A percentile compares a stretch with the other conserved stretches of the same genome.
phyloP scores from a whole-genome alignment of 2,113 vertebrate genomes.

The Brachyhypopomus occidentalis region DNA sequence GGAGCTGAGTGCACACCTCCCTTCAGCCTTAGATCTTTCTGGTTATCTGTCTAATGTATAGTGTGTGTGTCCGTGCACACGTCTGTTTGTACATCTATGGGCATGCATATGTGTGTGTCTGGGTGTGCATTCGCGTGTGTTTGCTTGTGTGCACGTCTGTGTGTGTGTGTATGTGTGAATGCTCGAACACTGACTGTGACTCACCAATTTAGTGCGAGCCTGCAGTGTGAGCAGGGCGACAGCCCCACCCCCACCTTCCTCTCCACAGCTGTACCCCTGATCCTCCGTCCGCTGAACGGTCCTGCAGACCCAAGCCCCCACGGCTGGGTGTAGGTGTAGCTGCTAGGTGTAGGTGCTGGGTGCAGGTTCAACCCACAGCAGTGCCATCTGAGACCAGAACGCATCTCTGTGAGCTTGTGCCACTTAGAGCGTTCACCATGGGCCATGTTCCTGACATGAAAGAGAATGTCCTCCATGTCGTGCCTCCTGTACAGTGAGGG shows the following conservation, averaged over 20 bases:
- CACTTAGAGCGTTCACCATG: not conserved
- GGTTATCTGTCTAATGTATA: no score
- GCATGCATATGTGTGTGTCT: slow-evolving; percentile 12
- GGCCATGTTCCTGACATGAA: slow-evolving; percentile 42
- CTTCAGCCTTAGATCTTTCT: no score
- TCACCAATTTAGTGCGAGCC: slow-evolving; percentile 47
- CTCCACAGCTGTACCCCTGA: slow-evolving; percentile 44
- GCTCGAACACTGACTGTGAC: slow-evolving; percentile 40
- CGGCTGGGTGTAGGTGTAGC: slow-evolving; percentile 4
- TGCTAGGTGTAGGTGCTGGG: not conserved
- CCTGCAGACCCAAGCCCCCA: no score
- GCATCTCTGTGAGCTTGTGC: slow-evolving; percentile 35
- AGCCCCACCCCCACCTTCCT: not conserved
- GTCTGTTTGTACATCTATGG: no score
- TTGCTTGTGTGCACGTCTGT: no score
- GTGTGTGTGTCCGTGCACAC: not conserved
- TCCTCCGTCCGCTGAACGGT: slow-evolving; percentile 20
- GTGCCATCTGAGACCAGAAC: slow-evolving; percentile 18
- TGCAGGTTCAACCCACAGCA: slow-evolving; percentile 33
- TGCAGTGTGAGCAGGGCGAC: slow-evolving; percentile 25
- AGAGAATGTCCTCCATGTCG: slow-evolving; percentile 21
- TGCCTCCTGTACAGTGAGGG: slow-evolving; percentile 29
- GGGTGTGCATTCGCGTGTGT: no score
- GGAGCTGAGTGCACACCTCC: no score
- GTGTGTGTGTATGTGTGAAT: slow-evolving; percentile 9